Evolutionary conservation across 1,140 invertebrate species (phyloP).

Genomic region (Epicauta chinensis): DNA sequence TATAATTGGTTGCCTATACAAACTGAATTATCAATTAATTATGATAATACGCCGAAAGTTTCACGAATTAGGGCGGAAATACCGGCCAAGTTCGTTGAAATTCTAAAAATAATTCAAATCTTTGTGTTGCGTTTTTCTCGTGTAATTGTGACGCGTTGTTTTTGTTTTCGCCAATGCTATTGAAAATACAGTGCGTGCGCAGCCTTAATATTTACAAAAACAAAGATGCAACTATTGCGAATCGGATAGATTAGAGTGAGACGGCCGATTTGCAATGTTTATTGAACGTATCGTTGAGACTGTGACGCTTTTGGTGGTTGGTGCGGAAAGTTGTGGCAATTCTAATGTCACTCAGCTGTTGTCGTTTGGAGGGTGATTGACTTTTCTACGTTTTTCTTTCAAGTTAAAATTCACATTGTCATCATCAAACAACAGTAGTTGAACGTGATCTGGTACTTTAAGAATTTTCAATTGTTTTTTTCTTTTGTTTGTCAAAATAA

Average conservation of each 20-base stretch:
- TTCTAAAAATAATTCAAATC: too few species aligned
- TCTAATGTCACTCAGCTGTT: constrained; percentile 36
- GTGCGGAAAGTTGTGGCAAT: constrained; percentile 24
- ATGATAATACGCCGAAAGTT: too few species aligned
- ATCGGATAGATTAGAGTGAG: background rate
- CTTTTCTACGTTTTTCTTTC: constrained; percentile 27
- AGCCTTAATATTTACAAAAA: background rate
- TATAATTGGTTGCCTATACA: too few species aligned
- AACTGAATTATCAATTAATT: too few species aligned
- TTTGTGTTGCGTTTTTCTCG: too few species aligned
- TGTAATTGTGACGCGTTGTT: too few species aligned
- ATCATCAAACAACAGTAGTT: constrained; percentile 2
- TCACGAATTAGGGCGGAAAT: too few species aligned
- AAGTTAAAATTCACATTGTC: constrained; percentile 15
- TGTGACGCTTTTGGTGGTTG: constrained; percentile 21
- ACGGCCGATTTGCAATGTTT: background rate
- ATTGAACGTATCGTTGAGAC: constrained; percentile 21
- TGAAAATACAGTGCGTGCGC: constrained; percentile 14
- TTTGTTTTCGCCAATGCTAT: constrained; percentile 3
- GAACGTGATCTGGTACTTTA: background rate
- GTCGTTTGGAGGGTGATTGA: constrained; percentile 30
- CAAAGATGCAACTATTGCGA: background rate
- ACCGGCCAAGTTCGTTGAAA: too few species aligned
- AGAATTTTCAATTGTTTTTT: background rate
- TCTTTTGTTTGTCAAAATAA: constrained; percentile 10